Base-by-base conservation (phyloP, 2,113 vertebrate genomes). In the Geothlypis trichas region DNA sequence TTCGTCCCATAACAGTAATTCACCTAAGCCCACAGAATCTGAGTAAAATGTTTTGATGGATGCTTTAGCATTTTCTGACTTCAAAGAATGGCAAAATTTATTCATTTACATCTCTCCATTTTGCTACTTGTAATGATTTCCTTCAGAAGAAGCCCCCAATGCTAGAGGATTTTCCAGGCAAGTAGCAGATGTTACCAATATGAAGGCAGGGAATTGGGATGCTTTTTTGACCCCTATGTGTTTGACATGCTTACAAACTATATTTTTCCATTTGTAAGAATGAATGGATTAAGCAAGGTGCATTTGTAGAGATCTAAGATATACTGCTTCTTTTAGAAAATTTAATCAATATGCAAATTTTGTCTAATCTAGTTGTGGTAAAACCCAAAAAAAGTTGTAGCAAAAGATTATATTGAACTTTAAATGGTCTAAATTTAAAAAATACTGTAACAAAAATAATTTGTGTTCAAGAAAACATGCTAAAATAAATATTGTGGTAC, bases 151-250 rank as follows among this genome's bases (percentile, higher is more conserved):
- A 71, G 31, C 5, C 11, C 47, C 12, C 35, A 42, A 0, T 31
- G 16, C 16, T 41, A 49, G 27, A 27, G 4, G 24, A 55, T 54
- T 74, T 37, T 74, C 24, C 44, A 89, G 44, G 28, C 3, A 41
- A 81, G 26, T 27, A 39, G 3, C 5, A 67, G 13, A 11, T 57
- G 7, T 57, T 42, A 66, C 5, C 7, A 47, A 10, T 9, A 13
- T 28, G 30, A 69, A 84, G 10, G 7, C 15, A 84, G 39, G 15
- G 26, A n/a, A 74, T 41, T 69, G 61, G 9, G 9, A 2, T 37
- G 3, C 0, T 27, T 81, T 46, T 41, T 52, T 44, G 26, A 65
- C 3, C 10, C 1, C 26, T 13, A 20, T 1, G 0, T 42, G 33
- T 69, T 78, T 49, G 44, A 17, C 19, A 33, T 7, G 15, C 26